Conservation (phyloP, 2,113 vertebrate species). For the Silurus asotus region DNA sequence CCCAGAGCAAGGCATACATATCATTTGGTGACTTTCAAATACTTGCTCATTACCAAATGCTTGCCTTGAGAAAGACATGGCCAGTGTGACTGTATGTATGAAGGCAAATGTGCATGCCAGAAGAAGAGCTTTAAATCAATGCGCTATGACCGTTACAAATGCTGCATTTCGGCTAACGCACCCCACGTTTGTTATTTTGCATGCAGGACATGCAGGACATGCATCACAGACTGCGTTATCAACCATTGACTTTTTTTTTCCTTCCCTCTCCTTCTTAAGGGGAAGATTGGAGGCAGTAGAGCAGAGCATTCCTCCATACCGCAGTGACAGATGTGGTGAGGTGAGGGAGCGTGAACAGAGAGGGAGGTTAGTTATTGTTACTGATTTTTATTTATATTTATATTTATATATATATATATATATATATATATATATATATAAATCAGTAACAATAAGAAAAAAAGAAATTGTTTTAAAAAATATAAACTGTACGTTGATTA, state of each 20-base stretch:
- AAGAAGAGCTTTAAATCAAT: conserved; percentile 71
- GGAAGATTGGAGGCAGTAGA: conserved; percentile 42
- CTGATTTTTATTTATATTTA: neutral
- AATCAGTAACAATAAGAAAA: too few species aligned
- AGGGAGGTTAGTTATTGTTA: conserved; percentile 13
- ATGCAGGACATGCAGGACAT: conserved; percentile 56
- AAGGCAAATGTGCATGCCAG: conserved; percentile 61
- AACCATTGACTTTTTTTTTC: conserved; percentile 52
- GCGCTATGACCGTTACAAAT: conserved; percentile 64
- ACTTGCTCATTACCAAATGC: conserved; percentile 20
- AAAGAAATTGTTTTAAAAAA: neutral
- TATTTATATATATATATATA: neutral
- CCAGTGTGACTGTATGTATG: conserved; percentile 48
- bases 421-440: conserved; percentile 13
- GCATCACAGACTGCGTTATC: conserved; percentile 50
- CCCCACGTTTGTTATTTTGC: conserved; percentile 60
- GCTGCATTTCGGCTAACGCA: conserved; percentile 12
- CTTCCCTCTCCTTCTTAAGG: conserved; percentile 34
- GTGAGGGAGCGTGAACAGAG: neutral
- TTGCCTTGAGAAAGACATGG: neutral
- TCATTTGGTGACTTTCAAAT: conserved; percentile 1
- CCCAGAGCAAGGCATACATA: conserved; percentile 20
- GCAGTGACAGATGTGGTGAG: conserved; percentile 43
- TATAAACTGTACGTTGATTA: too few species aligned
- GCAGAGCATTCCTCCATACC: conserved; percentile 42